phyloP scores from a whole-genome alignment of 2,797 vertebrate genomes.

The Huso huso region DNA sequence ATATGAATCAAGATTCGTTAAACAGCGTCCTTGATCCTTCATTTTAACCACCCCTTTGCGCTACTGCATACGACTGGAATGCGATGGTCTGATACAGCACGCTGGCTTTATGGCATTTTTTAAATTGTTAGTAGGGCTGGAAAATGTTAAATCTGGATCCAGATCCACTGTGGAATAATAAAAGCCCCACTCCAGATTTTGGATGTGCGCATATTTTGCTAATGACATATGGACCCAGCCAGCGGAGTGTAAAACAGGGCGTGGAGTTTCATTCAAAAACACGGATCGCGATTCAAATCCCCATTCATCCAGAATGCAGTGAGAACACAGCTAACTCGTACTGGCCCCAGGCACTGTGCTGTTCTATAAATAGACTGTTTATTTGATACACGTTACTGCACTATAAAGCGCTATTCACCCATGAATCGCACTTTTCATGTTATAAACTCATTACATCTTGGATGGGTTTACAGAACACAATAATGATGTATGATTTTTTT shows the following conservation, averaged over 20 bases:
- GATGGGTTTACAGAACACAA: not conserved
- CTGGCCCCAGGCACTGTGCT: slow-evolving; percentile 23
- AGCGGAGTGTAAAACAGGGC: slow-evolving; percentile 52
- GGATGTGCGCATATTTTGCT: slow-evolving; percentile 31
- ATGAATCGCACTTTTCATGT: not conserved
- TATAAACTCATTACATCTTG: not conserved
- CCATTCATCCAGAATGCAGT: slow-evolving; percentile 25
- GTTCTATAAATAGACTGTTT: slow-evolving; percentile 30
- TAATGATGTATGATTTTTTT: not conserved
- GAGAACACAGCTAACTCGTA: slow-evolving; percentile 7
- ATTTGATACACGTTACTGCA: slow-evolving; percentile 17
- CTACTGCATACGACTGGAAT: too few relatives aligned
- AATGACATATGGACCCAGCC: slow-evolving; percentile 31
- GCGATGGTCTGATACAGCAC: too few relatives aligned
- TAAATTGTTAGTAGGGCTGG: too few relatives aligned
- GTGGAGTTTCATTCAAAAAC: slow-evolving; percentile 37
- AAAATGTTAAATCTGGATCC: too few relatives aligned
- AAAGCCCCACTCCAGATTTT: slow-evolving; percentile 17
- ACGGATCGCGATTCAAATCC: slow-evolving; percentile 31
- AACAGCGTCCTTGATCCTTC: too few relatives aligned
- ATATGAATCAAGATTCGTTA: too few relatives aligned
- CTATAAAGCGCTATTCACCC: slow-evolving; percentile 11
- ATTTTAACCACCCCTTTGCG: too few relatives aligned
- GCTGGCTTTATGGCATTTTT: too few relatives aligned
- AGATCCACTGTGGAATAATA: not conserved